A percentile compares a stretch with the other conserved stretches of the same genome.
Conservation (phyloP, 1,140 invertebrate genomes). For the Lasioglossum albipes region DNA sequence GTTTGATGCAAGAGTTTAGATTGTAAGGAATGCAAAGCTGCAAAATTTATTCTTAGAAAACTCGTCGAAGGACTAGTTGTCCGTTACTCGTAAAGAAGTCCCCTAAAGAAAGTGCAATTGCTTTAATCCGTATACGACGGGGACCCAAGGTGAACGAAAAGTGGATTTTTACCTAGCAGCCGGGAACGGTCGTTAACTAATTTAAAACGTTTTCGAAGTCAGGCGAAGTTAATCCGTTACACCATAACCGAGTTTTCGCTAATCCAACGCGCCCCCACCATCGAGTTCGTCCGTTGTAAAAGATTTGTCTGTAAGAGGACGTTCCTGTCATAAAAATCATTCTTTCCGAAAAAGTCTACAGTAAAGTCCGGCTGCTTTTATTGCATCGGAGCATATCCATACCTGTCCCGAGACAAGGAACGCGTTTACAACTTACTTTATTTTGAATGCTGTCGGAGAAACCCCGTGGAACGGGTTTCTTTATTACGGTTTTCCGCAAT, state of each 20-base stretch:
- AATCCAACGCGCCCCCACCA: slow-evolving; percentile 29
- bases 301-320: background rate
- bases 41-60: too few species aligned
- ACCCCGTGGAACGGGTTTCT: slow-evolving; percentile 1
- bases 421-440: background rate
- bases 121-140: background rate
- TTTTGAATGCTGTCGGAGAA: background rate
- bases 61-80: too few species aligned
- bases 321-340: slow-evolving; percentile 42
- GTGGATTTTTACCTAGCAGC: background rate
- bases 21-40: too few species aligned
- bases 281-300: slow-evolving; percentile 4
- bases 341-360: background rate
- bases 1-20: too few species aligned
- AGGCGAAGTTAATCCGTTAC: slow-evolving; percentile 65
- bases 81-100: background rate
- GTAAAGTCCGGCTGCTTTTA: background rate
- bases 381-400: background rate
- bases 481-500: slow-evolving; percentile 32
- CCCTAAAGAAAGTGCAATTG: slow-evolving; percentile 3
- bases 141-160: background rate
- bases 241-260: slow-evolving; percentile 62
- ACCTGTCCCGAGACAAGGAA: slow-evolving; percentile 14
- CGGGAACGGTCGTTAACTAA: slow-evolving; percentile 55
- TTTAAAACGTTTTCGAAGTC: slow-evolving; percentile 61